These are phyloP conservation scores for Acholoe squamosa DNA, from an alignment of 2,888 invertebrate genomes.

Conservation along the genomic window DNA sequence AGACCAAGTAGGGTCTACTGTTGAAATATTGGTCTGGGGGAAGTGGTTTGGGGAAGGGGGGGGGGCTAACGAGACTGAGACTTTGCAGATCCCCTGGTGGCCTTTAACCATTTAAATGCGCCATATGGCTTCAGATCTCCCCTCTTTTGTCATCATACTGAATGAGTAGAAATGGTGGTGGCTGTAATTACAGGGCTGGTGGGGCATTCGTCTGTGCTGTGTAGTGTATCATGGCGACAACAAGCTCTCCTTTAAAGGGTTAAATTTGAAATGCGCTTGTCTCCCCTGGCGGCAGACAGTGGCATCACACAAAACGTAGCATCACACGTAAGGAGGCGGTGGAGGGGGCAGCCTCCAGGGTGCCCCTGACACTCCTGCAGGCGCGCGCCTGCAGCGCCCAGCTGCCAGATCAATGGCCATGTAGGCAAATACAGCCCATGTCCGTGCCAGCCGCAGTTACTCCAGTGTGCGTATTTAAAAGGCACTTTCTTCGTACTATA, in stretches of 20 bases:
- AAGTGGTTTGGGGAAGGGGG: background rate
- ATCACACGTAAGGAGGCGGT: conserved; percentile 20
- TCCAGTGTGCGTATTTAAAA: background rate
- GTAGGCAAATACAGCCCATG: background rate
- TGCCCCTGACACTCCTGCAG: background rate
- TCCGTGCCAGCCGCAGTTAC: background rate
- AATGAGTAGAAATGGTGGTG: too few species aligned
- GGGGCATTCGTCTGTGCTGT: too few species aligned
- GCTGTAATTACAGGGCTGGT: too few species aligned
- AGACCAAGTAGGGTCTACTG: too few species aligned
- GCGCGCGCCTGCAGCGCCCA: conserved; percentile 4
- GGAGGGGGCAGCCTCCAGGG: background rate
- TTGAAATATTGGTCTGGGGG: background rate
- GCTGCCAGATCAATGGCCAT: conserved; percentile 1
- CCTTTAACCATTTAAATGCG: too few species aligned
- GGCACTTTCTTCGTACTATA: too few species aligned
- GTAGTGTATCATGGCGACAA: too few species aligned
- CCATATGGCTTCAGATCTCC: too few species aligned
- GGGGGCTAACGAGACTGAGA: conserved; percentile 1
- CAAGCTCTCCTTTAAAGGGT: too few species aligned
- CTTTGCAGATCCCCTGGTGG: conserved; percentile 33
- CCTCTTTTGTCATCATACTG: too few species aligned
- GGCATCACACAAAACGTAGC: background rate
- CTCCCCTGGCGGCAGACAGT: background rate
- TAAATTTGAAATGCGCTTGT: background rate